These are phyloP conservation scores for Cinclus mexicanus DNA, from an alignment of 2,113 vertebrate species.

Conservation along the genomic window DNA sequence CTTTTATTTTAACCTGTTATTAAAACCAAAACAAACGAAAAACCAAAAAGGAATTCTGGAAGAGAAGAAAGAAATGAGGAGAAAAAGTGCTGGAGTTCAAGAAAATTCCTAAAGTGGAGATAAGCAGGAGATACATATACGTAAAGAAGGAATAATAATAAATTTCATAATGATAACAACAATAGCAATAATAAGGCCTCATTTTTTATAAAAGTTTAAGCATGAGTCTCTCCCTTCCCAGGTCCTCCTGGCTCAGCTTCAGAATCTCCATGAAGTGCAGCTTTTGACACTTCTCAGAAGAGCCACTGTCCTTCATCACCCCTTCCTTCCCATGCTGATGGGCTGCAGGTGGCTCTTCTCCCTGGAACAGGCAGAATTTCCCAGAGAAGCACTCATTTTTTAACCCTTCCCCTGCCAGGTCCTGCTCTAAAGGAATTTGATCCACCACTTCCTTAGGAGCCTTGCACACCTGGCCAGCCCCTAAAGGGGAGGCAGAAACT, in stretches of 20 bases:
- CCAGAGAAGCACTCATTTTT: neutral
- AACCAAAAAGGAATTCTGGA: neutral
- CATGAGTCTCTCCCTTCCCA: fast-evolving
- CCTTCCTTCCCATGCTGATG: neutral
- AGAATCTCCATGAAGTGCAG: fast-evolving
- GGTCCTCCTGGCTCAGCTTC: neutral
- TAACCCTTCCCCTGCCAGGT: neutral
- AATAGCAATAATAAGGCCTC: neutral
- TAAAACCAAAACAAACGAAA: neutral
- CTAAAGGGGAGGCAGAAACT: neutral
- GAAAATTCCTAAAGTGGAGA: neutral
- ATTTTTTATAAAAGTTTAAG: neutral
- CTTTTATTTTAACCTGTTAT: neutral
- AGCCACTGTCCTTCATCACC: neutral
- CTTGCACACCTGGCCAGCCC: fast-evolving
- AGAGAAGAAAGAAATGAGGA: neutral
- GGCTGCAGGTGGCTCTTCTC: neutral
- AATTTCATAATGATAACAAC: fast-evolving
- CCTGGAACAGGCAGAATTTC: neutral
- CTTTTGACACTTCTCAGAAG: neutral
- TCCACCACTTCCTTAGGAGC: neutral
- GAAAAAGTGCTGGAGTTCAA: neutral
- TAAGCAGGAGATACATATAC: neutral
- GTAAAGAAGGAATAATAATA: neutral
- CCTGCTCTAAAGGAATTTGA: neutral